phyloP scores from a whole-genome alignment of 2,797 vertebrate genomes.

The Uromys caudimaculatus region DNA sequence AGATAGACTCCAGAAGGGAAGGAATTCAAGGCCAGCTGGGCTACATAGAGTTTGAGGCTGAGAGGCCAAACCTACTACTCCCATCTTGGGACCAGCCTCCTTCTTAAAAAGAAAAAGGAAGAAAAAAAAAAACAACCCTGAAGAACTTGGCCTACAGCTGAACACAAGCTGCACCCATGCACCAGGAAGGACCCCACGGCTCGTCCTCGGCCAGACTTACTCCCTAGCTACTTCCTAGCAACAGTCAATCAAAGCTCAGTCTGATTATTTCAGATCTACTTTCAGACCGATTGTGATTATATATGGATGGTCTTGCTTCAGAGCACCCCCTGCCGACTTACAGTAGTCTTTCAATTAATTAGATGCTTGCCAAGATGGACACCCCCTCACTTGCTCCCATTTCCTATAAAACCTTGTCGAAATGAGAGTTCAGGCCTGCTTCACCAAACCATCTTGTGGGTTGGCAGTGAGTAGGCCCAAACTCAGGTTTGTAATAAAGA shows the following conservation, averaged over 20 bases:
- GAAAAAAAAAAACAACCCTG: background rate
- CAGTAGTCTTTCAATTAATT: background rate
- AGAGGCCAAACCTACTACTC: no score
- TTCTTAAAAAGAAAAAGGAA: no score
- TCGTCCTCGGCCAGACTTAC: background rate
- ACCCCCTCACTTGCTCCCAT: background rate
- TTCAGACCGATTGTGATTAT: background rate
- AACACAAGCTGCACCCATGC: no score
- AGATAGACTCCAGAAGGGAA: background rate
- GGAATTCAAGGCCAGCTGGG: background rate
- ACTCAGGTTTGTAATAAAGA: background rate
- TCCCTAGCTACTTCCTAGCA: background rate
- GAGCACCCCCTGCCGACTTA: background rate
- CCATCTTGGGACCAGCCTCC: no score
- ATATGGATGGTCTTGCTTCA: accelerated
- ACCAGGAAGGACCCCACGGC: background rate
- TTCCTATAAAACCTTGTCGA: background rate
- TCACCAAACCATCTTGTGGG: background rate
- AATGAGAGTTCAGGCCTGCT: background rate
- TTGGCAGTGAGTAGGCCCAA: background rate
- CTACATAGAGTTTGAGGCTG: background rate
- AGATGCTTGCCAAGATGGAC: background rate
- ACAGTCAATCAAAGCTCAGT: background rate
- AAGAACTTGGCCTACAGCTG: background rate
- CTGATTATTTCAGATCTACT: background rate